These are phyloP conservation scores for Neopipo cinnamomea DNA, from an alignment of 2,113 vertebrate genomes.

Conservation along the genomic window DNA sequence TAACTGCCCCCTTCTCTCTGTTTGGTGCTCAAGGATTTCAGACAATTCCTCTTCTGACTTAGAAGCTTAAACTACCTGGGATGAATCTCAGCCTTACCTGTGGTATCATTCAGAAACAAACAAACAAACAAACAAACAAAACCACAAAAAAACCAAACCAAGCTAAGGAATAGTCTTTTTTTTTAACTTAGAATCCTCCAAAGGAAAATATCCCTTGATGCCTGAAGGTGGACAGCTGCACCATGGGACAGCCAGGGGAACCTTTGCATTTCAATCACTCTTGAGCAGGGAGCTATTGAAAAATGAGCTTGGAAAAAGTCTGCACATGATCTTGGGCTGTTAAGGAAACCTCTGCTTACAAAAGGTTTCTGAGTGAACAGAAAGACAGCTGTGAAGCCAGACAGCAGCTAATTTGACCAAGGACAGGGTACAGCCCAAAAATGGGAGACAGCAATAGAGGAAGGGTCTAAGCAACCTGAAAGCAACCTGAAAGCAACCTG, in stretches of 20 bases:
- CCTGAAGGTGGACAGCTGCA: background rate
- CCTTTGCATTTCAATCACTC: background rate
- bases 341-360: background rate
- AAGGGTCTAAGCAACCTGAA: background rate
- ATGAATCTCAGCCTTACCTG: background rate
- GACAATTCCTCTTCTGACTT: background rate
- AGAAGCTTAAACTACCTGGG: background rate
- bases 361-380: background rate
- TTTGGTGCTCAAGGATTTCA: fast-evolving
- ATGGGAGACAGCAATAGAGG: background rate
- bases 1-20: background rate
- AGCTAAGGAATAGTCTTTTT: background rate
- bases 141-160: background rate
- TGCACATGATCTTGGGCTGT: background rate
- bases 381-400: background rate
- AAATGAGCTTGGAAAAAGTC: background rate
- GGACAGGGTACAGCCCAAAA: background rate
- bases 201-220: background rate
- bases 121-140: background rate
- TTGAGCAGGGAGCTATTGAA: background rate
- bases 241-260: background rate
- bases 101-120: fast-evolving
- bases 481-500: background rate
- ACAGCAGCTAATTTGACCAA: background rate
- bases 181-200: background rate